Evolutionary conservation across 2,797 vertebrate species (phyloP).

Genomic region (Rhabdomys pumilio): DNA sequence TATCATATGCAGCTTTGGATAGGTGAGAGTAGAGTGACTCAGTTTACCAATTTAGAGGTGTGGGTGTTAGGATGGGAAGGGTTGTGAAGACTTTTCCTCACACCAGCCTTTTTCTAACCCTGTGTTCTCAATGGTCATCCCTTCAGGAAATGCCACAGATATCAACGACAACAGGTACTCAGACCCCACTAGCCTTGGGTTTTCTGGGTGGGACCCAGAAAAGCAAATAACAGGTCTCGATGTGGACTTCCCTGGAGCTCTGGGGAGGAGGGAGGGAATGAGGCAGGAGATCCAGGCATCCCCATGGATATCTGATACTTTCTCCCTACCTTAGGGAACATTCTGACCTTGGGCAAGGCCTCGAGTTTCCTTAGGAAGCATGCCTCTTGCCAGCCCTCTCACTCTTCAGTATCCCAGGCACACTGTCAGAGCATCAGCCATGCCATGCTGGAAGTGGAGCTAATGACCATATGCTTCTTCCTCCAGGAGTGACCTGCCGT

Average conservation of each 20-base stretch:
- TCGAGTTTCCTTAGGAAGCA: neutral
- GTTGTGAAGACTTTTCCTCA: conserved; percentile 54
- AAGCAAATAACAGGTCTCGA: neutral
- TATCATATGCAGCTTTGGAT: neutral
- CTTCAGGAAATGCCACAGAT: conserved; percentile 94
- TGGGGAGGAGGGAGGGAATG: neutral
- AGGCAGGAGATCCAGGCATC: neutral
- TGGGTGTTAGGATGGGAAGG: neutral
- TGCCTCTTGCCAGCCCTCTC: no score
- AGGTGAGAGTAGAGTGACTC: neutral
- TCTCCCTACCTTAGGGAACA: neutral
- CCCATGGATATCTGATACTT: neutral
- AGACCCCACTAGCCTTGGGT: neutral
- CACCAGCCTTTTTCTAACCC: neutral
- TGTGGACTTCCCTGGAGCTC: conserved; percentile 21
- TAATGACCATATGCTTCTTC: neutral
- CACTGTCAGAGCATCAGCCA: neutral
- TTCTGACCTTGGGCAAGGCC: conserved; percentile 30
- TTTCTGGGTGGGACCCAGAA: conserved; percentile 56
- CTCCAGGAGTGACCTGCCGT: conserved; percentile 91
- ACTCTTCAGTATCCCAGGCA: neutral
- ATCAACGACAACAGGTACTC: conserved; percentile 96
- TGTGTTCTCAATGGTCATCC: conserved; percentile 2
- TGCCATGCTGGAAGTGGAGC: neutral
- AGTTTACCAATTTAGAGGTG: neutral